Percentiles rank a stretch among this genome's conserved stretches.
These are phyloP conservation scores for Onychomys arenicola DNA, from an alignment of 2,797 vertebrate species.

Conservation along the genomic window DNA sequence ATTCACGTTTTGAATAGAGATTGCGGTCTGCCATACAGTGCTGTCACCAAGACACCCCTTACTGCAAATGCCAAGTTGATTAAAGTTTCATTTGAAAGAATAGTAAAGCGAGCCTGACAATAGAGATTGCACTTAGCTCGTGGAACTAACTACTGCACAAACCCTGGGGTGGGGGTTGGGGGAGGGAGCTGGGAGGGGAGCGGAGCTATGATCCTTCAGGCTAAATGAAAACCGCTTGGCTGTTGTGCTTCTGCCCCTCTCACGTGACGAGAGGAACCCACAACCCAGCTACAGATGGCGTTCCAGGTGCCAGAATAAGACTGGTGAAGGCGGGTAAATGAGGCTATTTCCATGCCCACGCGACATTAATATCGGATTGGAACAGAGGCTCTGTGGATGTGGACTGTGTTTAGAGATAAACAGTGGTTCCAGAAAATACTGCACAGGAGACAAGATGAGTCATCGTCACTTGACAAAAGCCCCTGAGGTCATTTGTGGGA, in stretches of 20 bases:
- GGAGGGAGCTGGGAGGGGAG: too few species aligned
- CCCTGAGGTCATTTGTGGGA: constrained; percentile 65
- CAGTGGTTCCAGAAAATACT: constrained; percentile 70
- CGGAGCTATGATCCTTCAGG: constrained; percentile 68
- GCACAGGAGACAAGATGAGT: constrained; percentile 67
- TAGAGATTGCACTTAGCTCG: constrained; percentile 69
- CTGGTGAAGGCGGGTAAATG: constrained; percentile 75
- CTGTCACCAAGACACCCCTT: constrained; percentile 65
- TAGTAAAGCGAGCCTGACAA: constrained; percentile 74
- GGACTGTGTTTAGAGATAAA: constrained; percentile 74
- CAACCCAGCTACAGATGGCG: neutral
- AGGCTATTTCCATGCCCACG: constrained; percentile 70
- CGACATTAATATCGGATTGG: constrained; percentile 67
- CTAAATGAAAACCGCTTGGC: constrained; percentile 76
- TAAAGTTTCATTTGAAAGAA: constrained; percentile 80
- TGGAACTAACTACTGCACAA: constrained; percentile 62
- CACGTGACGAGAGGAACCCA: constrained; percentile 55
- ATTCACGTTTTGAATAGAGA: constrained; percentile 32
- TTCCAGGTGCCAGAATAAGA: constrained; percentile 73
- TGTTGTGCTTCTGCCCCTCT: constrained; percentile 52
- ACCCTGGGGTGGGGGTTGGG: too few species aligned
- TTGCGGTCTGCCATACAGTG: neutral
- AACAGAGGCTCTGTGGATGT: constrained; percentile 64
- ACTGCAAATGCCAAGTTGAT: constrained; percentile 75
- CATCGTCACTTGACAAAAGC: constrained; percentile 67